A percentile compares a stretch with the other conserved stretches of the same genome.
phyloP scores from a whole-genome alignment of 2,888 invertebrate genomes.

The Luperina testacea region DNA sequence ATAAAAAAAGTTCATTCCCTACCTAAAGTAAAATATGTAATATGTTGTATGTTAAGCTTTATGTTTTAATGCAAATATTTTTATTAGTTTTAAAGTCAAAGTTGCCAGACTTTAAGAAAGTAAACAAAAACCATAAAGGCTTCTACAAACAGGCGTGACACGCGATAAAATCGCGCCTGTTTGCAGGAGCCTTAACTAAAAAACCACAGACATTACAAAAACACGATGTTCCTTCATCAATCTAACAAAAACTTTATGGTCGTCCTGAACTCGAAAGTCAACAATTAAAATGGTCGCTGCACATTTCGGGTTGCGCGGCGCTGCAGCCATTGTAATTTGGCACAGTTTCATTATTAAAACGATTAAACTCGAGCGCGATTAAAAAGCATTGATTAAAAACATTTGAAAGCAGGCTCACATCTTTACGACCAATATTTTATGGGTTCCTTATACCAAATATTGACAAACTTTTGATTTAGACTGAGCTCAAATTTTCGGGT shows the following conservation, averaged over 20 bases:
- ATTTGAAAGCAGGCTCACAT: conserved; percentile 14
- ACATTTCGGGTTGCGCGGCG: conserved; percentile 32
- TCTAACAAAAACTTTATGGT: conserved; percentile 36
- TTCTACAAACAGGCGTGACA: no score
- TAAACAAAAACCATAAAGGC: background rate
- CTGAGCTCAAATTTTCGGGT: background rate
- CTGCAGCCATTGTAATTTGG: conserved; percentile 65
- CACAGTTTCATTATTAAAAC: conserved; percentile 71
- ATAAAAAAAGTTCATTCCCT: background rate
- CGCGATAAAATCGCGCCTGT: no score
- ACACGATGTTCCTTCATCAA: conserved; percentile 8
- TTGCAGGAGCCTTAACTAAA: background rate
- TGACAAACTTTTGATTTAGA: conserved; percentile 1
- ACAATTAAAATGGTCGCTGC: conserved; percentile 25
- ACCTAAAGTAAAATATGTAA: background rate
- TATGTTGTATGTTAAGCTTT: background rate
- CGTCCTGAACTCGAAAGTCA: conserved; percentile 8
- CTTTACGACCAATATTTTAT: conserved; percentile 42
- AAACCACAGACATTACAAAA: background rate
- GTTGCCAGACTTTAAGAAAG: background rate
- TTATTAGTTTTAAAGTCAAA: background rate
- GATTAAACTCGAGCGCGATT: conserved; percentile 50
- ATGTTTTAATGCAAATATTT: background rate
- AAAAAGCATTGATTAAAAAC: conserved; percentile 53
- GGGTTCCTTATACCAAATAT: conserved; percentile 5